Base-by-base conservation (phyloP, 2,888 invertebrate species). In the Alloplasta piceator region DNA sequence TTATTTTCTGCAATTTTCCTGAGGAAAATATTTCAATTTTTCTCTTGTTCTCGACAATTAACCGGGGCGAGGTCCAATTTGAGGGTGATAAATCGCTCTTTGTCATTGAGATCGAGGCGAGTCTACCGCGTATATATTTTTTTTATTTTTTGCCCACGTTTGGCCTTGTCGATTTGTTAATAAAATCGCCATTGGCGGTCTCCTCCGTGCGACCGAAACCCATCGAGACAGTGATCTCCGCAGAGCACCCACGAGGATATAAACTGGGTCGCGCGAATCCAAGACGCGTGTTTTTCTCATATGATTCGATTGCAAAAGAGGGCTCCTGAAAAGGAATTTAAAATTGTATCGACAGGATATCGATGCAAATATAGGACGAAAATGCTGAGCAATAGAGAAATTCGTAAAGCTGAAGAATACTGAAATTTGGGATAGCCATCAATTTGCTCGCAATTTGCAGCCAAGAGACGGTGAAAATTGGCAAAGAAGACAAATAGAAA, bases 91-190 rank as follows among this genome's bases (percentile, higher is more conserved):
- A 52, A 66, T 50, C 12, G 52, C 9, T 52, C 38, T 39, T 50
- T 38, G 50, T 66, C 46, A n/a, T 1, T 4, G 5, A 9, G 46
- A 46, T 2, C 46, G 50, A 50, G 50, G 14, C 50, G 14, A 50
- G 7, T 41, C n/a, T 41, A 41, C 26, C 26, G 1, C 26, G 3
- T 26, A 26, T 26, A 26, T 26, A 26, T 26, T 26, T 26, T 26
- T 26, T 12, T 41, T 56, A n/a, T 56, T 43, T 55, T 26, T 68
- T 38, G 5, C 4, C 16, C 26, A 43, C 10, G 6, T 67, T 41
- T 46, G 68, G 43, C 68, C 68, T 68, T 68, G 68, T 10, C 16
- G 52, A 55, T 68, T 68, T 56, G 55, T 26, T 55, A 41, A 68
- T 55, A 68, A 26, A 68, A 46, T 68, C 56, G 43, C 43, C 14